phyloP scores from a whole-genome alignment of 1,140 invertebrate genomes.

The Littorina saxatilis region DNA sequence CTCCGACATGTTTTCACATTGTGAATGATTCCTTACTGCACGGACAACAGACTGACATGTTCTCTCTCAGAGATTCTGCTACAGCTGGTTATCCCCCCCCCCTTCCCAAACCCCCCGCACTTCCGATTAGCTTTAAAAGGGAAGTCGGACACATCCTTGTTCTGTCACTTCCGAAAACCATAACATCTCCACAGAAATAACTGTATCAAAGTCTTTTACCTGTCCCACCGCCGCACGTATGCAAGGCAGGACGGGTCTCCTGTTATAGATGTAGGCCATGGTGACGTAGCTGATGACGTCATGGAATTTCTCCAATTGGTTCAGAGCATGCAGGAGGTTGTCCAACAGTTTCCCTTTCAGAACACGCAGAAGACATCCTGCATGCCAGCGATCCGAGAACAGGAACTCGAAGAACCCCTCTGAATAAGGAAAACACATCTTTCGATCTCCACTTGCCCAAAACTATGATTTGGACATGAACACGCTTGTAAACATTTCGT shows the following conservation, averaged over 20 bases:
- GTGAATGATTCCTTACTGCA: too few species aligned
- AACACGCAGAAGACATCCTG: slow-evolving; percentile 8
- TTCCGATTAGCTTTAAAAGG: background rate
- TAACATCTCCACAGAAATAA: background rate
- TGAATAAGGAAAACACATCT: background rate
- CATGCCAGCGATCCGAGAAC: slow-evolving; percentile 22
- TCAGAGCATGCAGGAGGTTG: slow-evolving; percentile 1
- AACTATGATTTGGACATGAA: too few species aligned
- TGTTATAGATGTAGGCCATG: slow-evolving; percentile 16
- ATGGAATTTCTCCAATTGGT: slow-evolving; percentile 20
- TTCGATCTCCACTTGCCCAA: too few species aligned
- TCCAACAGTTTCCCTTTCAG: slow-evolving; percentile 30
- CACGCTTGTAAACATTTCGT: too few species aligned
- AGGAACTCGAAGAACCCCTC: slow-evolving; percentile 35
- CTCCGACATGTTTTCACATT: too few species aligned
- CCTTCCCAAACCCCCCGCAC: too few species aligned
- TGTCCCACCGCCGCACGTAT: background rate
- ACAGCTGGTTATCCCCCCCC: too few species aligned
- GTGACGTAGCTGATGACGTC: slow-evolving; percentile 33
- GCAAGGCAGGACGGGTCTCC: slow-evolving; percentile 19
- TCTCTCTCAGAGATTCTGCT: too few species aligned
- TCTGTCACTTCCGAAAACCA: background rate
- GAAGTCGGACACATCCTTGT: background rate
- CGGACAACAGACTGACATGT: too few species aligned
- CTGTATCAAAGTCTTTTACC: background rate